Conservation (phyloP, 2,797 vertebrate genomes). For the Oreonectes daqikongensis region DNA sequence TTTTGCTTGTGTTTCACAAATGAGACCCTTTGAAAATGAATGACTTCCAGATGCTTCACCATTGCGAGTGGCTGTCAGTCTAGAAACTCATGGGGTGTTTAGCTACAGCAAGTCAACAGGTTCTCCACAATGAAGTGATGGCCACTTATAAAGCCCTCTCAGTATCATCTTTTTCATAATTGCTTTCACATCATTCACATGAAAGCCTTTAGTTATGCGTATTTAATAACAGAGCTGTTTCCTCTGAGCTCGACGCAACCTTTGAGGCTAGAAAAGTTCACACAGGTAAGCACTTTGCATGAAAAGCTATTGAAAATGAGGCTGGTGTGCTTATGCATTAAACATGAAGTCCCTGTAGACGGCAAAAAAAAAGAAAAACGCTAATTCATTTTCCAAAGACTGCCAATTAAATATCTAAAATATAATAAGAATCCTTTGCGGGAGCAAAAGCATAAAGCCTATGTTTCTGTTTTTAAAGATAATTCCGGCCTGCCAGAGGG, state of each 20-base stretch:
- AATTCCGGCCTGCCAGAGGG: constrained; percentile 23
- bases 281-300: constrained; percentile 41
- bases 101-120: constrained; percentile 13
- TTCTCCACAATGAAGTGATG: constrained; percentile 31
- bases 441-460: constrained; percentile 22
- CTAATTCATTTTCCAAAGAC: constrained; percentile 37
- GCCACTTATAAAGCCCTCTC: constrained; percentile 19
- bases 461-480: constrained; percentile 46
- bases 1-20: not conserved
- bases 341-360: constrained; percentile 47
- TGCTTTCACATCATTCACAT: constrained; percentile 30
- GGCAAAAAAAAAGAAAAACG: constrained; percentile 15
- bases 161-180: constrained; percentile 39
- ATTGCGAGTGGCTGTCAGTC: not conserved
- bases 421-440: constrained; percentile 37
- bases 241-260: constrained; percentile 23
- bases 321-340: constrained; percentile 52
- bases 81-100: not conserved
- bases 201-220: constrained; percentile 47
- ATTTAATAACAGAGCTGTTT: constrained; percentile 23
- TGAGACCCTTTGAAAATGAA: not conserved
- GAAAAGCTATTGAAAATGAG: constrained; percentile 45
- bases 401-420: constrained; percentile 52
- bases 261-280: constrained; percentile 42
- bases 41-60: not conserved